These are phyloP conservation scores for Hemiscyllium ocellatum DNA, from an alignment of 2,113 vertebrate genomes.

Conservation along the genomic window DNA sequence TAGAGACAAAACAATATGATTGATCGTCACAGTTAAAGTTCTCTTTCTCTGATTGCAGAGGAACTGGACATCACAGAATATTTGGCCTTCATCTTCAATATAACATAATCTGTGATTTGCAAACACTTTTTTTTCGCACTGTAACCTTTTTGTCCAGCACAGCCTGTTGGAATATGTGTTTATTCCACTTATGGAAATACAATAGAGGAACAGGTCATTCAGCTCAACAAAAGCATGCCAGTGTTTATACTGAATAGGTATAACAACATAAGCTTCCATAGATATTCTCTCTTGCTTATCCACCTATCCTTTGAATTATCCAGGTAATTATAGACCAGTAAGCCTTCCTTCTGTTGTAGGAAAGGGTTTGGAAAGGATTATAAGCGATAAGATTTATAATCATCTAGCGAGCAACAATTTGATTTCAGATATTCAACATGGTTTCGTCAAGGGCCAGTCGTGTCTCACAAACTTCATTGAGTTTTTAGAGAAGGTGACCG, in stretches of 20 bases:
- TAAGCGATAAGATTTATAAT: too few species aligned
- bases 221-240: background rate
- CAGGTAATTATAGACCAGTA: too few species aligned
- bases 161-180: background rate
- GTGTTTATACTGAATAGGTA: too few species aligned
- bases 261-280: background rate
- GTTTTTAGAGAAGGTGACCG: too few species aligned
- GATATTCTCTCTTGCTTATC: background rate
- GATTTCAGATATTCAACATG: too few species aligned
- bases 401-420: too few species aligned
- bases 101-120: background rate
- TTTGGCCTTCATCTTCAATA: background rate
- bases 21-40: background rate
- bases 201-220: background rate
- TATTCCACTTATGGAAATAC: background rate
- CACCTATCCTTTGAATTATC: background rate
- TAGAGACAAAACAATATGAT: background rate
- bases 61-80: background rate
- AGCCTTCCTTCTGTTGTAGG: too few species aligned
- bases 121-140: background rate
- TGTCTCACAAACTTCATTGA: too few species aligned
- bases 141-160: background rate
- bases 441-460: too few species aligned
- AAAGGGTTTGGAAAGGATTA: too few species aligned
- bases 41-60: background rate